Percentiles rank a stretch among this genome's conserved stretches.
Conservation (phyloP, 1,140 invertebrate species). For the Brevipalpus yothersi region DNA sequence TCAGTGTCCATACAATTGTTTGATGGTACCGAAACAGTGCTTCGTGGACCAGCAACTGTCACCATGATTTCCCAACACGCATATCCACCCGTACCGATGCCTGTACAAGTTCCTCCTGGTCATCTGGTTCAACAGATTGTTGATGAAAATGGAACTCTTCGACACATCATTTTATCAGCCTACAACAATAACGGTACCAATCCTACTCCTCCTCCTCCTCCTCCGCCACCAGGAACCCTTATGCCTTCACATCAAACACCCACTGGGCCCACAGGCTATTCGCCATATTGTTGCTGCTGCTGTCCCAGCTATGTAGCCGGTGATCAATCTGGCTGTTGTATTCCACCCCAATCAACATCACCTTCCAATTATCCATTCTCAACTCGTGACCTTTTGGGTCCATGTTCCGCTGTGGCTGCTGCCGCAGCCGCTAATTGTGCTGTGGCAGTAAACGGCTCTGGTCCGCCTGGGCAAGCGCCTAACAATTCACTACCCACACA, state of each 20-base stretch:
- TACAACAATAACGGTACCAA: neutral
- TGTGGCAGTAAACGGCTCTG: too few species aligned
- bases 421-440: too few species aligned
- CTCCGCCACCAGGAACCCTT: neutral
- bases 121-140: conserved; percentile 68
- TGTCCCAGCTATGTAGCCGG: neutral
- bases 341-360: neutral
- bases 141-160: conserved; percentile 56
- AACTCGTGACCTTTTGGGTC: neutral
- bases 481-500: neutral
- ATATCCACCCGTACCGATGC: conserved; percentile 47
- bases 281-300: conserved; percentile 1
- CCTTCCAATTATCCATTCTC: neutral
- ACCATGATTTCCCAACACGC: conserved; percentile 49
- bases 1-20: conserved; percentile 8
- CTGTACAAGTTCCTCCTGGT: conserved; percentile 63
- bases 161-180: conserved; percentile 39
- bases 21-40: conserved; percentile 7
- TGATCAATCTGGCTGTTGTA: neutral
- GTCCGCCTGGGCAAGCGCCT: too few species aligned
- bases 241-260: neutral
- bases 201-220: neutral
- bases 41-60: conserved; percentile 41
- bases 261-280: neutral
- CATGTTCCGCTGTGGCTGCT: too few species aligned